Evolutionary conservation across 1,140 invertebrate genomes (phyloP), one percentile per base, ranked within the genome.

Genomic region (Oryzaephilus surinamensis): DNA sequence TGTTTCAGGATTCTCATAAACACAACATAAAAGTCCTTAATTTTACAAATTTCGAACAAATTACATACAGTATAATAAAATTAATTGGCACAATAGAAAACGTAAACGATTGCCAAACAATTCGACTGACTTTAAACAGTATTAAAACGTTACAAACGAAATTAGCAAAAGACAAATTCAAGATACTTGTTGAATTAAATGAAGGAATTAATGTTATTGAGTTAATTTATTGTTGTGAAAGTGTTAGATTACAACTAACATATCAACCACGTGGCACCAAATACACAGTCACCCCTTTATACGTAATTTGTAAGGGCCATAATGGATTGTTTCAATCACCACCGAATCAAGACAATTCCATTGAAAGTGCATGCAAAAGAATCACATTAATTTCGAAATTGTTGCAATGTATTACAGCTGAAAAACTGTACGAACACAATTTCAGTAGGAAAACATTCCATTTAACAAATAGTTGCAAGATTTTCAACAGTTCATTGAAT

Each of bases 351-450:
- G 72, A 82, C 45, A 76, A 76, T 53, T 76, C 77, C 3, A 66
- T 77, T n/a, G 72, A 81, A 54, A 78, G 74, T 62, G 87, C 86
- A 5, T 79, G 77, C 43, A 68, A 73, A 4, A 72, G 84, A 47
- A 89, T 95, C 52, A 72, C 74, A 36, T 60, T 92, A 11, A 84
- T 81, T 20, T 73, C 82, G 7, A 75, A 82, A 52, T 63, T 95
- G 17, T 72, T 94, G 28, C 92, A 97, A 64, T 78, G 79, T 41
- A 67, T 95, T 43, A 84, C 82, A 43, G 86, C 87, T 0, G 87
- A 94, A 60, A 93, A 91, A 57, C 62, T 96, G n/a, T 69, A 73
- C 37, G 84, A 92, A 56, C 76, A 81, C 35, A 83, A 82, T 12
- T 75, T 85, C 30, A 75, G 73, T 3, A 69, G 81, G 35, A 81